Percentiles rank a stretch among this genome's conserved stretches.
Conservation (phyloP, 2,797 vertebrate species). For the Poecilia wingei region DNA sequence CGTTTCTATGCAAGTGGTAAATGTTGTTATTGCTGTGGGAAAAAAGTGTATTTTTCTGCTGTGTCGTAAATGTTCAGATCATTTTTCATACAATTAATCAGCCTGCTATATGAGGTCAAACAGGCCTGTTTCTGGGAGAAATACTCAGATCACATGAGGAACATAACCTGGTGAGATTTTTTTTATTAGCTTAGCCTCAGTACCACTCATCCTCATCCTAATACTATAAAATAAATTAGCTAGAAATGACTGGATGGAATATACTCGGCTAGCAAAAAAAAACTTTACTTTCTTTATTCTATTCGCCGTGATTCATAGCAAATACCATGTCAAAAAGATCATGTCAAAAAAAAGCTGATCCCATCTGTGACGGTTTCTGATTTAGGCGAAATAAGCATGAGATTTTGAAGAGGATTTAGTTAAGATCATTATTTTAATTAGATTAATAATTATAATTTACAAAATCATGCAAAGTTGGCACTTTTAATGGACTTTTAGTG, state of each 20-base stretch:
- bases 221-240: neutral
- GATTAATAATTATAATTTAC: no score
- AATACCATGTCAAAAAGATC: neutral
- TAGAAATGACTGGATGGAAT: neutral
- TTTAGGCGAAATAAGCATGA: no score
- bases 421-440: no score
- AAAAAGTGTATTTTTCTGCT: neutral
- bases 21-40: neutral
- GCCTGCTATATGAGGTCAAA: neutral
- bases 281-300: neutral
- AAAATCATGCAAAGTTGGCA: no score
- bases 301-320: neutral
- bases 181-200: neutral
- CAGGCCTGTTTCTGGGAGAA: neutral
- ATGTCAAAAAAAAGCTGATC: no score
- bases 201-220: neutral
- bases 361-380: no score
- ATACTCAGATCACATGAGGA: neutral
- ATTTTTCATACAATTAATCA: neutral
- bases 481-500: no score
- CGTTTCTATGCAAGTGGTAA: constrained; percentile 2
- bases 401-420: no score
- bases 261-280: neutral
- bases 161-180: neutral
- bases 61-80: neutral